A percentile compares a stretch with the other conserved stretches of the same genome.
Evolutionary conservation across 2,797 vertebrate genomes (phyloP).

Genomic region (Limnodromus scolopaceus): DNA sequence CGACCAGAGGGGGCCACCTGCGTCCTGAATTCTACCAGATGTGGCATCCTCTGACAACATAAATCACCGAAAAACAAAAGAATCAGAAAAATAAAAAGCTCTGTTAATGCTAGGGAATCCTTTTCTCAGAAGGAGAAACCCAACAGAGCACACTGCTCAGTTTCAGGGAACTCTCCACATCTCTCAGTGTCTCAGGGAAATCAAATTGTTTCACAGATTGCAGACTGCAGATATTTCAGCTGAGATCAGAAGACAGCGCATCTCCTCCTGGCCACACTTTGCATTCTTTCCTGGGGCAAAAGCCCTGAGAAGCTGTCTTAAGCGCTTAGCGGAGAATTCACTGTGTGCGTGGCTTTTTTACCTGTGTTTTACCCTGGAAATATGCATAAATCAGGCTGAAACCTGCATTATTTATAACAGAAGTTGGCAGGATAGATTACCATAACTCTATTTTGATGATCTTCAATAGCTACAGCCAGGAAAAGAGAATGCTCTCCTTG

Average conservation of each 20-base stretch:
- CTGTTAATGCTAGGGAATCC: background rate
- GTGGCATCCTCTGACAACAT: background rate
- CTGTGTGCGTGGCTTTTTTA: background rate
- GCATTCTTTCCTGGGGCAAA: background rate
- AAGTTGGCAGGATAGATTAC: background rate
- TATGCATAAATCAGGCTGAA: background rate
- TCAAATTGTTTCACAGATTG: background rate
- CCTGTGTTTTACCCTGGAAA: background rate
- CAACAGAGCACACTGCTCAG: rapidly evolving
- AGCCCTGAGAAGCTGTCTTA: background rate
- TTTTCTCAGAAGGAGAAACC: background rate
- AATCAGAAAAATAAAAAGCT: background rate
- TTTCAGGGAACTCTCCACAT: background rate
- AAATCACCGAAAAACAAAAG: background rate
- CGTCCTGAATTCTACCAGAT: background rate
- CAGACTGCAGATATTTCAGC: background rate
- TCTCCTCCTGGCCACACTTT: background rate
- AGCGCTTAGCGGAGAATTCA: background rate
- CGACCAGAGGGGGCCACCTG: background rate
- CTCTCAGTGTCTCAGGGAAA: background rate
- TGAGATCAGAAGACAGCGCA: background rate
- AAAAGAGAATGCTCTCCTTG: background rate
- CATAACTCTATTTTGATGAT: background rate
- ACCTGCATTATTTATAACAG: background rate
- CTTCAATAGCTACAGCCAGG: background rate